A percentile compares a stretch with the other conserved stretches of the same genome.
Conservation (phyloP, 1,140 invertebrate genomes). For the Bombus difficillimus region DNA sequence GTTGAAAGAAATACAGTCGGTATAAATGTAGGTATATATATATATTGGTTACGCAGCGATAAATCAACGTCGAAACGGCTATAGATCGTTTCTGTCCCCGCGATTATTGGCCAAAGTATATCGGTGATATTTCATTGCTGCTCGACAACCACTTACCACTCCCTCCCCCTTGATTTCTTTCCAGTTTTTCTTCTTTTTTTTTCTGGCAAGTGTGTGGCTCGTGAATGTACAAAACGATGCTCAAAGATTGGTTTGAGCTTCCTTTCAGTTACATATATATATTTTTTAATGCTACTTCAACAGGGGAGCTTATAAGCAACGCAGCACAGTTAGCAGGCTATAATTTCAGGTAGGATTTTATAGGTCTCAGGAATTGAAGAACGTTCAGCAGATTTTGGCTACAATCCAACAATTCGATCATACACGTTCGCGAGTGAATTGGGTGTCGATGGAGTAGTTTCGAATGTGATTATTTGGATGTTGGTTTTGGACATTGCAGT, state of each 20-base stretch:
- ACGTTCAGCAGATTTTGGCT: too few species aligned
- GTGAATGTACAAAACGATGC: not conserved
- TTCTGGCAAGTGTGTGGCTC: not conserved
- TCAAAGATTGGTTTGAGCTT: too few species aligned
- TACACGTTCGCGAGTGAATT: not conserved
- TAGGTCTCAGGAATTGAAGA: too few species aligned
- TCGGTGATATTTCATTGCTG: conserved; percentile 61
- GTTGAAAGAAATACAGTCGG: conserved; percentile 47
- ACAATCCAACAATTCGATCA: too few species aligned
- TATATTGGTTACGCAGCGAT: conserved; percentile 29
- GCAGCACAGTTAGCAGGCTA: too few species aligned
- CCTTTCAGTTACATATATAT: too few species aligned
- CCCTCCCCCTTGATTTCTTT: conserved; percentile 30
- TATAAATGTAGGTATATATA: not conserved
- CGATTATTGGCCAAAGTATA: conserved; percentile 61
- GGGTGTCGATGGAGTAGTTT: not conserved
- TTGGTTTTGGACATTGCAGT: not conserved
- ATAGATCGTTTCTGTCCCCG: conserved; percentile 42
- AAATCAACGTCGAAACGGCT: conserved; percentile 58
- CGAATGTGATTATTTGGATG: not conserved
- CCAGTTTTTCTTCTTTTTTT: conserved; percentile 9
- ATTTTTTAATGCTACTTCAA: too few species aligned
- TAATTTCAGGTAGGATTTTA: too few species aligned
- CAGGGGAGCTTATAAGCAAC: too few species aligned
- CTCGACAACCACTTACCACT: conserved; percentile 60